phyloP scores from a whole-genome alignment of 2,797 vertebrate genomes.

The Thalassophryne amazonica region DNA sequence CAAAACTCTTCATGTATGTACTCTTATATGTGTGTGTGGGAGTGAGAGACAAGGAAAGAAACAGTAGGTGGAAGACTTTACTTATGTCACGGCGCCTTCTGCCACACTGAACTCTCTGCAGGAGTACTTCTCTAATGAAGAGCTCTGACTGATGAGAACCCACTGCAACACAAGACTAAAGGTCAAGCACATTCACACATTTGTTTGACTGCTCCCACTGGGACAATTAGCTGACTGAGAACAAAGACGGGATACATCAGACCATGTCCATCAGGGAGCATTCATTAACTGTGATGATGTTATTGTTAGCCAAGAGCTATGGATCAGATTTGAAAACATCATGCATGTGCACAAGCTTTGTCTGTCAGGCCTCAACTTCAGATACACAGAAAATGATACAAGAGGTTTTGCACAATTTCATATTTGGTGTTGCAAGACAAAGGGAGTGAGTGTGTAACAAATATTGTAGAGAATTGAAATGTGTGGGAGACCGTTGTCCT shows the following conservation, averaged over 20 bases:
- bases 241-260: slow-evolving; percentile 37
- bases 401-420: slow-evolving; percentile 12
- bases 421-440: slow-evolving; percentile 21
- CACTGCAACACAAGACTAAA: slow-evolving; percentile 40
- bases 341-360: not conserved
- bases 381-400: slow-evolving; percentile 7
- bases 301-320: slow-evolving; percentile 42
- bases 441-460: slow-evolving; percentile 19
- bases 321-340: slow-evolving; percentile 7
- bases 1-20: slow-evolving; percentile 1
- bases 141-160: slow-evolving; percentile 45
- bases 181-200: slow-evolving; percentile 64
- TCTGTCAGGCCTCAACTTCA: slow-evolving; percentile 6
- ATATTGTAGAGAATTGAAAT: not conserved
- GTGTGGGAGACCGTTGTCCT: slow-evolving; percentile 49
- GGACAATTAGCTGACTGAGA: slow-evolving; percentile 58
- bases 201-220: slow-evolving; percentile 17
- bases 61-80: slow-evolving; percentile 8
- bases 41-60: not conserved
- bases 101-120: slow-evolving; percentile 38
- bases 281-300: slow-evolving; percentile 48
- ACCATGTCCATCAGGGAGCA: slow-evolving; percentile 15
- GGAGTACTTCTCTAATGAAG: slow-evolving; percentile 51
- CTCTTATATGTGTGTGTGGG: not conserved
- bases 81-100: slow-evolving; percentile 48